Percentiles rank a stretch among this genome's conserved stretches.
These are phyloP conservation scores for Microctenopoma steveboyesi DNA, from an alignment of 2,797 vertebrate species.

Conservation along the genomic window DNA sequence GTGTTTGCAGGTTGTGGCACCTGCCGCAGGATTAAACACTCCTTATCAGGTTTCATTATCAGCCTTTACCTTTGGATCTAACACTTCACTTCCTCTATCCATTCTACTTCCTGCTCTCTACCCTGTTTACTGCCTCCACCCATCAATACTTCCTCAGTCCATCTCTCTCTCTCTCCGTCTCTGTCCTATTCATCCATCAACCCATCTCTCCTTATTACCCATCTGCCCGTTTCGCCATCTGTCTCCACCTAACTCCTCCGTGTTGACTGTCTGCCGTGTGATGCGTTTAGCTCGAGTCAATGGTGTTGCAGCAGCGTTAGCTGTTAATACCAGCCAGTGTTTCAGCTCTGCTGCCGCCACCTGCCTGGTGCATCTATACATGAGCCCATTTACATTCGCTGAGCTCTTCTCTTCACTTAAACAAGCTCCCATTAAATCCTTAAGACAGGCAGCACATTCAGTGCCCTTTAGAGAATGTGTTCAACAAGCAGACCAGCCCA, in stretches of 20 bases:
- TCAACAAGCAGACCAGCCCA: conserved; percentile 20
- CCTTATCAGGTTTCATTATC: conserved; percentile 24
- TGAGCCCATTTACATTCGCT: conserved; percentile 32
- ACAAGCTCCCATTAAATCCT: conserved; percentile 31
- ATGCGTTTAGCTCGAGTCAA: conserved; percentile 31
- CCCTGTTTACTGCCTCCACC: conserved; percentile 16
- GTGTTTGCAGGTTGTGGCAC: no score
- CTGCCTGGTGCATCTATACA: conserved; percentile 17
- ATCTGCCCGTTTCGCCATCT: conserved; percentile 57
- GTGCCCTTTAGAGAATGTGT: conserved; percentile 19
- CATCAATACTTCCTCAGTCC: conserved; percentile 29
- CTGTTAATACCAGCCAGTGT: conserved; percentile 35
- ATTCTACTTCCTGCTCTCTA: conserved; percentile 8
- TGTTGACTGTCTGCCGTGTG: conserved; percentile 35
- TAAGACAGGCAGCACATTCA: conserved; percentile 21
- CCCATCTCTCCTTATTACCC: conserved; percentile 40
- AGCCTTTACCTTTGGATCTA: conserved; percentile 4
- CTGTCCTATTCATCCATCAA: conserved; percentile 38
- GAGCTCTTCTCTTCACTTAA: conserved; percentile 16
- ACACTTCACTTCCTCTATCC: conserved; percentile 16
- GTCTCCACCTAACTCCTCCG: conserved; percentile 42
- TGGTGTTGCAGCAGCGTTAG: conserved; percentile 22
- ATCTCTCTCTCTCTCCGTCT: conserved; percentile 29
- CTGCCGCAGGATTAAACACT: conserved; percentile 8
- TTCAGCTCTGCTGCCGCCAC: conserved; percentile 19